A percentile compares a stretch with the other conserved stretches of the same genome.
These are phyloP conservation scores for Psittacula cyanocephala DNA, from an alignment of 2,113 vertebrate genomes.

Conservation along the genomic window DNA sequence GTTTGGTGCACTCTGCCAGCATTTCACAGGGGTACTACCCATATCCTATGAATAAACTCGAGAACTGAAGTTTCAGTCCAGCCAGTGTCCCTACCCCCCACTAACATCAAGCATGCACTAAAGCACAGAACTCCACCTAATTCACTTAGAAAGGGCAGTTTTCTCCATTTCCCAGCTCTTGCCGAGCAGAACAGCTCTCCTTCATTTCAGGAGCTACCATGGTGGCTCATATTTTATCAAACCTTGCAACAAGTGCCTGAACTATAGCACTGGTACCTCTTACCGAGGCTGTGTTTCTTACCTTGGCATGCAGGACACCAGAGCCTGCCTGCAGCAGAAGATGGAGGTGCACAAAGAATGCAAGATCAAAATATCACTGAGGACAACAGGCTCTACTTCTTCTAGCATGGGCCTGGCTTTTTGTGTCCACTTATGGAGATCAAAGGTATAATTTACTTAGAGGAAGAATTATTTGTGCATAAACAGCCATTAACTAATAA, in stretches of 20 bases:
- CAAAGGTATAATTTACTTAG: slow-evolving; percentile 39
- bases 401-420: neutral
- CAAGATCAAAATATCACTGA: neutral
- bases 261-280: neutral
- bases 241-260: neutral
- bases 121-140: neutral
- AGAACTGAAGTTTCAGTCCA: neutral
- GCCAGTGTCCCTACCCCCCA: neutral
- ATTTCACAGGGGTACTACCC: neutral
- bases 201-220: neutral
- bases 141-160: neutral
- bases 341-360: neutral
- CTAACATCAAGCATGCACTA: neutral
- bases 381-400: neutral
- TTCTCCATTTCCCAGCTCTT: neutral
- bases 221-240: neutral
- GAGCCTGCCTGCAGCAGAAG: neutral
- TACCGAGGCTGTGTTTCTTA: neutral
- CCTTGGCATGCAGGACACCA: neutral
- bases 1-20: neutral
- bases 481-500: slow-evolving; percentile 43
- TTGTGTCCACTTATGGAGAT: neutral
- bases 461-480: slow-evolving; percentile 42
- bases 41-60: neutral
- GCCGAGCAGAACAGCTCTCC: neutral